Base-by-base conservation (phyloP, 2,888 invertebrate genomes). In the Drosophila meridiana region DNA sequence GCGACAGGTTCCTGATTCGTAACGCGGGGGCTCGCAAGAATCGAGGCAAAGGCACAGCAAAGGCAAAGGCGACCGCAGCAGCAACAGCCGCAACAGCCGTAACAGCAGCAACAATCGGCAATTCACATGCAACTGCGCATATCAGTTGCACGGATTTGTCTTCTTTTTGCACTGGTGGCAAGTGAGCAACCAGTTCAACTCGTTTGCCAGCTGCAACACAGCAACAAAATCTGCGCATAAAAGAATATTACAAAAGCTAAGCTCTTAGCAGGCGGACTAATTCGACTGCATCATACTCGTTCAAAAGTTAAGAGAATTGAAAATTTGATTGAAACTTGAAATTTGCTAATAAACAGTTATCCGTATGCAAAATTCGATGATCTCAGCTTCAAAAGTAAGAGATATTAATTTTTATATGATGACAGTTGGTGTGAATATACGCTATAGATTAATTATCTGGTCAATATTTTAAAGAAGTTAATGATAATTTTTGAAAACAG, bases 141-240 rank as follows among this genome's bases (percentile, higher is more conserved):
- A 77, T 60, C 69, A 63, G 70, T 70, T 83, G 73, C 86, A 85
- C 72, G 76, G 88, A 88, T 89, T 89, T 80, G 14, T 11, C 20
- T 34, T 34, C 50, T 34, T 34, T 32, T 52, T 14, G 58, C 69
- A 82, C 67, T 76, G 66, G 69, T 67, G 63, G 78, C 80, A 82
- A 75, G 88, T 80, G 81, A 70, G 57, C 76, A 87, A 87, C 87
- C 90, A 87, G 87, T 87, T 89, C 56, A 82, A 88, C 87, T 83
- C 76, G 87, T 87, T 87, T 81, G 60, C 69, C 89, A 88, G 88
- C 86, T 85, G 90, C 76, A 56, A 42, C 56, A 26, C 38, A 38
- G 59, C 59, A 4, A 28, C 58, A 60, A 61, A 43, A 57, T 59
- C 57, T 45, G 67, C 34, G 42, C 28, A 48, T 8, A 30, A 36